Evolutionary conservation across 2,797 vertebrate genomes (phyloP), one percentile per base, ranked within the genome.

Genomic region (Pagetopsis macropterus): DNA sequence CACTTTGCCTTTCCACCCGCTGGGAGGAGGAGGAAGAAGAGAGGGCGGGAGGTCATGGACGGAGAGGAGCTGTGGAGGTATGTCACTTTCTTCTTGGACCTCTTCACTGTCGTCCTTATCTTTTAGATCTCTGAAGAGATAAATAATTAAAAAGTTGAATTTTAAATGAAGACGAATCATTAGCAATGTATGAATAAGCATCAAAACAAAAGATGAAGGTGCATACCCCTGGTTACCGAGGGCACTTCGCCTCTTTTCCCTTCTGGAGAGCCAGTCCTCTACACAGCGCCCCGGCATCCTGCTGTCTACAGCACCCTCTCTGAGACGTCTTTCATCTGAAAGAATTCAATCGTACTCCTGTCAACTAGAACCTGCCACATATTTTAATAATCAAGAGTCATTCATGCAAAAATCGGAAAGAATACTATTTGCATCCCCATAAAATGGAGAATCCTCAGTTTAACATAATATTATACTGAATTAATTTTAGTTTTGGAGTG

Each of bases 21-120:
- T 93, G 0, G 90, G 87, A 0, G 95, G 95, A 27, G 97, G 96
- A 13, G 97, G 95, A 68, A 94, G 86, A 46, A 99, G 94, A 19
- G 98, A 99, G 0, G 94, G 96, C 0, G 98, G 97, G 21, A 99
- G 95, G 65, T 98, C 96, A 78, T 94, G 96, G 52, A 96, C 76
- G 1, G 96, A 94, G 0, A 96, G 96, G 90, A 98, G 95, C 68
- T 96, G 96, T 0, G 91, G 91, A 0, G 96, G 96, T 52, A 96
- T 87, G 59, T 95, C 95, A 82, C 91, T 94, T 14, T 94, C 87
- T 0, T 54, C 78, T 41, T 81, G 91, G 77, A 81, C 87, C 64
- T 88, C 91, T 70, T 86, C 83, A 23, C 23, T 51, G 66, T 92
- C 91, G 11, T 92, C 91, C 55, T 91, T 87, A 3, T 72, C 72